Percentiles rank a stretch among this genome's conserved stretches.
These are phyloP conservation scores for Grus americana DNA, from an alignment of 2,113 vertebrate genomes.

Conservation along the genomic window DNA sequence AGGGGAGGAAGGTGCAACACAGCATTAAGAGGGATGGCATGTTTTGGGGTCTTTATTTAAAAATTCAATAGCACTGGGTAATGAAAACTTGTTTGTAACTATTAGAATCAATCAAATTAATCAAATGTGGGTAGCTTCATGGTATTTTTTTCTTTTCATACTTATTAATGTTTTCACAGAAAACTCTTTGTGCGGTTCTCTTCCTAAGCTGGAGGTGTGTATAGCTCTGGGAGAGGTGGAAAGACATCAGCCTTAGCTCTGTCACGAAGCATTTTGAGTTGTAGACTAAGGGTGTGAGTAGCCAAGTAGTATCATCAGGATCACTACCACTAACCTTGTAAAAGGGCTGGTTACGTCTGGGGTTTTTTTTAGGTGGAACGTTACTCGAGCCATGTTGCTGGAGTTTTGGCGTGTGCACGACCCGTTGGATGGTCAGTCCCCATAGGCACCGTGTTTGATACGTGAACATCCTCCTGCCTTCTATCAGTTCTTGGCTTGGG, in stretches of 20 bases:
- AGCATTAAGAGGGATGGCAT: not conserved
- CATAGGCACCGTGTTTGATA: not conserved
- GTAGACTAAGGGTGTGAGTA: rapidly evolving
- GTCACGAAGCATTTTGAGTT: not conserved
- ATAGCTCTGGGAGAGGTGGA: not conserved
- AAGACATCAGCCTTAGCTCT: not conserved
- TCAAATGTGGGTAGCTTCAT: not conserved
- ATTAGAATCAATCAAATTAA: not conserved
- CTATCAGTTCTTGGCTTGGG: rapidly evolving
- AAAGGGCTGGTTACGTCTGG: not conserved
- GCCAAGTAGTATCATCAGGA: rapidly evolving
- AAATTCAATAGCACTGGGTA: not conserved
- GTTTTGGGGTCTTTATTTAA: slow-evolving; percentile 19
- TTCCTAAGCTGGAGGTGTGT: not conserved
- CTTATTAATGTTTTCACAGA: not conserved
- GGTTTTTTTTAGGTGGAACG: not conserved
- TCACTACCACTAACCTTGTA: not conserved
- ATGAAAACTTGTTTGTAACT: not conserved
- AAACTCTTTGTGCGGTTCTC: not conserved
- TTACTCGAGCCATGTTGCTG: not conserved
- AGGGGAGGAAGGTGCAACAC: not conserved
- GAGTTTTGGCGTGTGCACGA: rapidly evolving
- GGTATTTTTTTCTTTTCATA: not conserved
- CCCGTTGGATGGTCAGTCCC: not conserved
- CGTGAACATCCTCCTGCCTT: rapidly evolving